Percentiles rank a stretch among this genome's conserved stretches.
phyloP scores from a whole-genome alignment of 2,113 vertebrate genomes.

The Prietella phreatophila region DNA sequence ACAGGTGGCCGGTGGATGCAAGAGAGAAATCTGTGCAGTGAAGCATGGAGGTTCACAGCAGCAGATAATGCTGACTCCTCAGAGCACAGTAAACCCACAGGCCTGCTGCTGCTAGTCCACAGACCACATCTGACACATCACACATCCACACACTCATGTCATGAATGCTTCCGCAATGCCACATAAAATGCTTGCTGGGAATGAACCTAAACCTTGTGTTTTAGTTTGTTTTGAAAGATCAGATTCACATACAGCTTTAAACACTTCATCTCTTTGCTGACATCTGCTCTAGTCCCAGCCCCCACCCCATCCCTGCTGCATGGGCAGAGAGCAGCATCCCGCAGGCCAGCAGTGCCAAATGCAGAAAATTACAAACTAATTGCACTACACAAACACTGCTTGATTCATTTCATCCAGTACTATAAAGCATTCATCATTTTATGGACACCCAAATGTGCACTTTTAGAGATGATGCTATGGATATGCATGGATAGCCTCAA shows the following conservation, averaged over 20 bases:
- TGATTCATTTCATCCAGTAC: constrained; percentile 20
- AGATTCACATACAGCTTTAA: background rate
- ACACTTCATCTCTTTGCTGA: constrained; percentile 12
- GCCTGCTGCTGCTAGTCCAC: constrained; percentile 44
- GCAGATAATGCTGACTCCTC: constrained; percentile 67
- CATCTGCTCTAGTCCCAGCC: constrained; percentile 19
- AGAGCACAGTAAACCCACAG: constrained; percentile 62
- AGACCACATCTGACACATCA: constrained; percentile 52
- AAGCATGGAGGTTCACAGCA: constrained; percentile 69
- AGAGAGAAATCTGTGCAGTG: constrained; percentile 58
- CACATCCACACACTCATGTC: constrained; percentile 4
- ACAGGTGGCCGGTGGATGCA: constrained; percentile 70
- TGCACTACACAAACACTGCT: constrained; percentile 27
- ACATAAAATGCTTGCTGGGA: background rate
- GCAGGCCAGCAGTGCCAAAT: constrained; percentile 26
- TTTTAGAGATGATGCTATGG: background rate
- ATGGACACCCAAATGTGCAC: constrained; percentile 1
- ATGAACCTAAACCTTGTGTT: background rate
- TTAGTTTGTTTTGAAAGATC: background rate
- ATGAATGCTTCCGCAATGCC: too few species aligned
- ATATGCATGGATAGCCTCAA: background rate
- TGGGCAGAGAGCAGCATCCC: constrained; percentile 23
- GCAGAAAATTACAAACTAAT: constrained; percentile 35
- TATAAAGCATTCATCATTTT: background rate
- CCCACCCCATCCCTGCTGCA: constrained; percentile 7